These are phyloP conservation scores for Caerostris darwini DNA, from an alignment of 1,140 invertebrate genomes.

Conservation along the genomic window DNA sequence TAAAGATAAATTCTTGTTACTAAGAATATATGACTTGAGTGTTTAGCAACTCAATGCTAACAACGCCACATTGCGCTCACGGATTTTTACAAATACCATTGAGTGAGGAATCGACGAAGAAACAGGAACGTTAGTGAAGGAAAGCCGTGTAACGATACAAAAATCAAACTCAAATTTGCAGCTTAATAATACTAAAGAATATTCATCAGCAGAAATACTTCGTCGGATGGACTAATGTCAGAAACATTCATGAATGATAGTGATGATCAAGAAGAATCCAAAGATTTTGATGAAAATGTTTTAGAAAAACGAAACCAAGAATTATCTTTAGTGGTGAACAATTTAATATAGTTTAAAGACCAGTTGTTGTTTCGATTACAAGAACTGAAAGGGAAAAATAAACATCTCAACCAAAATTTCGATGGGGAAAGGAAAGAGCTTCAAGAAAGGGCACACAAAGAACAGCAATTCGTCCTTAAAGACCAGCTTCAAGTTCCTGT, in stretches of 20 bases:
- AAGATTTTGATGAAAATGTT: constrained; percentile 49
- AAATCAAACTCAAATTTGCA: constrained; percentile 70
- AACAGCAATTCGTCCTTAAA: constrained; percentile 83
- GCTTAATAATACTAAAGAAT: constrained; percentile 77
- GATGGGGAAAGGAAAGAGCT: constrained; percentile 82
- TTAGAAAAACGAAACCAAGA: constrained; percentile 83
- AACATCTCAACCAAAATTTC: constrained; percentile 80
- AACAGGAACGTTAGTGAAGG: not conserved
- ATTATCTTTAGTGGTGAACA: constrained; percentile 83
- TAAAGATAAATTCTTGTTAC: too few species aligned
- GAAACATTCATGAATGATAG: constrained; percentile 76
- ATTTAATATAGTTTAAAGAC: constrained; percentile 82
- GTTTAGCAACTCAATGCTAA: too few species aligned
- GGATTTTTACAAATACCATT: too few species aligned
- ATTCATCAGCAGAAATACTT: constrained; percentile 82
- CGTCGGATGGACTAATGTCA: constrained; percentile 83
- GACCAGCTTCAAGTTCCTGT: constrained; percentile 87
- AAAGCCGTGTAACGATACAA: not conserved
- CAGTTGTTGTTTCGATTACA: constrained; percentile 83
- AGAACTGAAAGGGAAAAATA: constrained; percentile 80
- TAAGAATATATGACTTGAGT: too few species aligned
- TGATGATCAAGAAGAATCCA: constrained; percentile 16
- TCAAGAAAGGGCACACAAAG: constrained; percentile 82
- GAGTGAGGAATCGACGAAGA: not conserved
- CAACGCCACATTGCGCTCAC: too few species aligned